Percentiles rank a stretch among this genome's conserved stretches.
Evolutionary conservation across 53 echinoderm and acorn worm genomes (phyloP).

Genomic region (Zoroaster sp.): DNA sequence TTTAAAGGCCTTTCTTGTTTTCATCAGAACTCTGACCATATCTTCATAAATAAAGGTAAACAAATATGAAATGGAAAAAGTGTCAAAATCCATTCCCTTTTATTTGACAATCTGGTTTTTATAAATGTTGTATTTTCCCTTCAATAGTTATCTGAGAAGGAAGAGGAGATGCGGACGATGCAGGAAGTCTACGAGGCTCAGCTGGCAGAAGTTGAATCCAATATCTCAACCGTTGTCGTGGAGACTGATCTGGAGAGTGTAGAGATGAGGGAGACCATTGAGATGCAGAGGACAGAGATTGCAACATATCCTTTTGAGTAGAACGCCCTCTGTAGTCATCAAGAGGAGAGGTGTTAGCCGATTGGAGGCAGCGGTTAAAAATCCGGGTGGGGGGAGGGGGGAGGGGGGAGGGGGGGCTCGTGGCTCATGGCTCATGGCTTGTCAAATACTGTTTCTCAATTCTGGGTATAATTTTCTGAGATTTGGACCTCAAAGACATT

Average conservation of each 20-base stretch:
- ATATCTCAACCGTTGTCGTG: slow-evolving; percentile 84
- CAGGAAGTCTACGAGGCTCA: slow-evolving; percentile 53
- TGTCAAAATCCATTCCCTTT: too few species aligned
- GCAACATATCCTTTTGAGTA: slow-evolving; percentile 86
- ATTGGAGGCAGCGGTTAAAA: neutral
- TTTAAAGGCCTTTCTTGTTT: neutral
- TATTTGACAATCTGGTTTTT: too few species aligned
- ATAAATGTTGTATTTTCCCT: too few species aligned
- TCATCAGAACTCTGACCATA: neutral
- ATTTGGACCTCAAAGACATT: too few species aligned
- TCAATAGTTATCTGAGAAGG: slow-evolving; percentile 69
- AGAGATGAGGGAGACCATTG: slow-evolving; percentile 33
- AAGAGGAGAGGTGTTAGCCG: neutral
- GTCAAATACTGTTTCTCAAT: neutral
- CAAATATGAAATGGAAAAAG: too few species aligned
- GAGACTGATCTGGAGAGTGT: slow-evolving; percentile 54
- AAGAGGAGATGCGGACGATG: slow-evolving; percentile 29
- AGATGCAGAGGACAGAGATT: slow-evolving; percentile 63
- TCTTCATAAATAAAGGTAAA: too few species aligned
- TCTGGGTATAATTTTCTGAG: neutral
- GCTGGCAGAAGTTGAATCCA: slow-evolving; percentile 72
- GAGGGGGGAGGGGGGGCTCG: too few species aligned
- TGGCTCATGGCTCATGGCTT: neutral
- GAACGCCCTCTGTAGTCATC: neutral
- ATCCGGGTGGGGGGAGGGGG: neutral